Evolutionary conservation across 2,113 vertebrate genomes (phyloP).

Genomic region (Ophthalmolycus amberensis): DNA sequence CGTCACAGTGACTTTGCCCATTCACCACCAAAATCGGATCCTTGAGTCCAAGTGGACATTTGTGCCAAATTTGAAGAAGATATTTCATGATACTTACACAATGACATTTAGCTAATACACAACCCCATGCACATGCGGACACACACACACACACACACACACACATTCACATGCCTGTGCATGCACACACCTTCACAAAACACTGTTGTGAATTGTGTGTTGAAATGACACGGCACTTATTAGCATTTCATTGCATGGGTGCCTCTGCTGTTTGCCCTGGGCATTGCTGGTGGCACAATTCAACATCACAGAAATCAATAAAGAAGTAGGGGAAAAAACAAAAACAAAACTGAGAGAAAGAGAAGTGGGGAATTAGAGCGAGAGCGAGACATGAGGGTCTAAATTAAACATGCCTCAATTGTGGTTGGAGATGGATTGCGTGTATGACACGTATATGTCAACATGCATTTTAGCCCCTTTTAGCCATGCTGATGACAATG

Average conservation of each 20-base stretch:
- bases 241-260: conserved; percentile 75
- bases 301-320: conserved; percentile 70
- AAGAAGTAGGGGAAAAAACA: conserved; percentile 22
- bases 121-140: not conserved
- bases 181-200: conserved; percentile 18
- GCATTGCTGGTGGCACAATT: conserved; percentile 75
- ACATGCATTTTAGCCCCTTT: conserved; percentile 38
- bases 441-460: conserved; percentile 25
- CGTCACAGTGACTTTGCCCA: not conserved
- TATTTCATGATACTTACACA: not conserved
- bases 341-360: conserved; percentile 2
- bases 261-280: conserved; percentile 73
- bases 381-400: conserved; percentile 44
- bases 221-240: conserved; percentile 68
- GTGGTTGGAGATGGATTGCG: conserved; percentile 37
- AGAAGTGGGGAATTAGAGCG: not conserved
- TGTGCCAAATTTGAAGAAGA: not conserved
- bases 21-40: not conserved
- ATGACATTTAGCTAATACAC: not conserved
- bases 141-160: conserved; percentile 7
- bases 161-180: conserved; percentile 10
- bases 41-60: not conserved
- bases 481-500: conserved; percentile 46
- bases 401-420: conserved; percentile 69
- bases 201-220: conserved; percentile 34